Base-by-base conservation (phyloP, 1,140 invertebrate genomes). In the Potamilus streckersoni region DNA sequence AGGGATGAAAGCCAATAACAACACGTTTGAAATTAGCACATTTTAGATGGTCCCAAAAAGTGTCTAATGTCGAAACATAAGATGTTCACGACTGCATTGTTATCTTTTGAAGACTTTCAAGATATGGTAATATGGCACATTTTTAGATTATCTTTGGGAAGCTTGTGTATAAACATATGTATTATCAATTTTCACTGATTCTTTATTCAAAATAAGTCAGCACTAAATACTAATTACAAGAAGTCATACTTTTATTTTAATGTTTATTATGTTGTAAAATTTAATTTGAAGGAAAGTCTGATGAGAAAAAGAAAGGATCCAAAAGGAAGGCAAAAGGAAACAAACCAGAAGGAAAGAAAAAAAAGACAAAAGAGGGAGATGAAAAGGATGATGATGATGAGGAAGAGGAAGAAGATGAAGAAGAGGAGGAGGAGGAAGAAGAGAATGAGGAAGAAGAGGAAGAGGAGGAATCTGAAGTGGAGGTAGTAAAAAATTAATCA, bases 351-450 rank as follows among this genome's bases (percentile, higher is more conserved):
- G 65, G 63, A 55, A 84, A 84, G 58, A 77, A 82, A 69, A 69
- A 76, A 61, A 81, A 69, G 55, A 74, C 61, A 27, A 69, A 63
- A 56, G 79, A 82, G 56, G 69, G 78, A 2, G 80, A 79, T 20
- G 75, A 83, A 31, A 74, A 83, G 23, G 78, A 81, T 14, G 83
- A 84, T 62, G 76, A 72, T 31, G 76, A 83, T n/a, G 77, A 75
- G 12, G 74, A 81, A 17, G 81, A 80, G 17, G 74, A 73, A 1
- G 82, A 89, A 56, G 86, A 90, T 75, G 88, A 88, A 73, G 78
- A 87, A 78, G 74, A 89, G 84, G 78, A 76, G 55, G 70, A 76
- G 49, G 74, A 80, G 16, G 69, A 81, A 67, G 57, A 81, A 31
- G 75, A 81, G 13, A 59, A 72, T n/a, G 67, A 77, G 6, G 71